Base-by-base conservation (phyloP, 2,113 vertebrate genomes). In the Nesogale talazaci region DNA sequence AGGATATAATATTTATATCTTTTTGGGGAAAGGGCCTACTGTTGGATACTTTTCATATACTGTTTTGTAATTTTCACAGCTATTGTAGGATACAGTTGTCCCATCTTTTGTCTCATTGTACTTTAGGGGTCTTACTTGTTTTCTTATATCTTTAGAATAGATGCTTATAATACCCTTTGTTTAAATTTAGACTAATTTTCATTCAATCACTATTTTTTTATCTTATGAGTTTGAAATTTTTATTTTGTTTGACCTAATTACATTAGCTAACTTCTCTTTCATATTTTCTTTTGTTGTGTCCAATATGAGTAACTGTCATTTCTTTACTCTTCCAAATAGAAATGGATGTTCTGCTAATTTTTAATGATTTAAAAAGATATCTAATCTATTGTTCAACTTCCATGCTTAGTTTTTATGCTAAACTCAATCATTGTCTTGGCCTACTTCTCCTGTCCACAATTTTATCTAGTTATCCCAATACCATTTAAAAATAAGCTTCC, bases 311-410 rank as follows among this genome's bases (percentile, higher is more conserved):
- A 61, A 52, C 3, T 63, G 59, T 63, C 22, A 69, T 85, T 69
- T 69, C 29, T 29, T 65, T 74, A 80, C 3, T 88, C 15, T 96
- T 78, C 42, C 36, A 56, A 78, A 93, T 42, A n/a, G 34, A 56
- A 40, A 31, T 77, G 88, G 34, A 29, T 57, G 42, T 83, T 74
- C 34, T 59, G 34, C 36, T 67, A n/a, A 72, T 77, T 87, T 56
- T 34, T 31, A 78, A 69, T 67, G 56, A 29, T 70, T 83, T 84
- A 11, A 86, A 72, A 61, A 86, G 16, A 2, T 1, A 77, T 31
- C 40, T 16, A 27, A 36, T 34, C 31, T 70, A 22, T 61, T 31
- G 27, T 77, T 42, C 27, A 63, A 46, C 67, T 87, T 83, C 29
- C 5, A 10, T 46, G 14, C 77, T 75, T 75, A 42, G 36, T 61